Evolutionary conservation across 2,888 invertebrate genomes (phyloP).

Genomic region (Emmelina monodactyla): DNA sequence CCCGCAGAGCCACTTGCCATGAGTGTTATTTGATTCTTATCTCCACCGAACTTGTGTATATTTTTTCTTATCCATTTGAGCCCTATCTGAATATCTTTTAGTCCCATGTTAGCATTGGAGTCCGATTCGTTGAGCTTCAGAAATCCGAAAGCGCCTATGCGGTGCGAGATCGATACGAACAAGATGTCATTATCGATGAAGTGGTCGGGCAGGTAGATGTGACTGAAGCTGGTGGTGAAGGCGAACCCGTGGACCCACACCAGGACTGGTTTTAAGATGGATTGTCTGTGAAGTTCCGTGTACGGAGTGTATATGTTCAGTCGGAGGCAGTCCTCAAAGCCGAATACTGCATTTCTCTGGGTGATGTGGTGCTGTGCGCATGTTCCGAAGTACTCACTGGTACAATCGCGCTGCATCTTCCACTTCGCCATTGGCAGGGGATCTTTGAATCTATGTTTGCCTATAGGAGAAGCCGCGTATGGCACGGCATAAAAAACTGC

Average conservation of each 20-base stretch:
- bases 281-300: conserved; percentile 25
- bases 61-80: conserved; percentile 51
- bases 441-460: conserved; percentile 42
- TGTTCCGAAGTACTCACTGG: conserved; percentile 45
- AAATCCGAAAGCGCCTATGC: conserved; percentile 52
- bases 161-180: conserved; percentile 39
- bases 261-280: conserved; percentile 30
- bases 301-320: conserved; percentile 73
- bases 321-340: conserved; percentile 70
- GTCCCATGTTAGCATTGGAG: conserved; percentile 45
- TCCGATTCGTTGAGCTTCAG: conserved; percentile 38
- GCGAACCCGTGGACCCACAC: conserved; percentile 56
- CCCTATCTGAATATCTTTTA: conserved; percentile 49
- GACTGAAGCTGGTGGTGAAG: conserved; percentile 48
- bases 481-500: conserved; percentile 51
- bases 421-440: conserved; percentile 40
- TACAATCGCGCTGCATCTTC: conserved; percentile 64
- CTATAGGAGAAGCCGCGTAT: conserved; percentile 40
- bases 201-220: conserved; percentile 49
- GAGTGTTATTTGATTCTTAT: conserved; percentile 37
- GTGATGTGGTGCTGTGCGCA: conserved; percentile 70
- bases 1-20: conserved; percentile 51
- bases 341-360: conserved; percentile 39
- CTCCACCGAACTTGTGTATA: conserved; percentile 39
- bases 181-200: conserved; percentile 45